These are phyloP conservation scores for Ophraella communa DNA, from an alignment of 2,888 invertebrate species.

Conservation along the genomic window DNA sequence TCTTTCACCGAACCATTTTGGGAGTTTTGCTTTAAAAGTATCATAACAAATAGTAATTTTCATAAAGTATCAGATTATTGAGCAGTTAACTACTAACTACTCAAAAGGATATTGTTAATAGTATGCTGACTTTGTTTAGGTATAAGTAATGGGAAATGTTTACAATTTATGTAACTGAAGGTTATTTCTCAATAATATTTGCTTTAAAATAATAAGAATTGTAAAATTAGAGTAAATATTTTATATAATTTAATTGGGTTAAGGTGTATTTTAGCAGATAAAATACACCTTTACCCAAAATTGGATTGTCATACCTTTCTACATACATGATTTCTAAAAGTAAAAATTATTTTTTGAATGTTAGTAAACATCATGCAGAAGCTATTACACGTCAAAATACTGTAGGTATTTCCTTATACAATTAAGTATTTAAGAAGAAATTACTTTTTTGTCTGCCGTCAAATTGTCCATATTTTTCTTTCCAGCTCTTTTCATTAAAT, in stretches of 20 bases:
- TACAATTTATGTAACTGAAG: too few relatives aligned
- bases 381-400: not conserved
- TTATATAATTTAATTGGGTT: too few relatives aligned
- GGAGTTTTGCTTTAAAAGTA: conserved; percentile 76
- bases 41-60: too few relatives aligned
- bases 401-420: conserved; percentile 12
- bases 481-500: conserved; percentile 84
- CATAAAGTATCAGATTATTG: too few relatives aligned
- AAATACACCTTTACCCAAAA: too few relatives aligned
- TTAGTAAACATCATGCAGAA: not conserved
- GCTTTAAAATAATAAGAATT: too few relatives aligned
- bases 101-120: not conserved
- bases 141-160: not conserved
- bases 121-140: not conserved
- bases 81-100: too few relatives aligned
- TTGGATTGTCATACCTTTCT: not conserved
- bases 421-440: conserved; percentile 50
- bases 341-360: too few relatives aligned
- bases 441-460: conserved; percentile 89
- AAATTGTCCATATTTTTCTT: conserved; percentile 86
- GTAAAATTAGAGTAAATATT: too few relatives aligned
- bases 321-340: not conserved
- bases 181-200: not conserved
- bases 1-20: conserved; percentile 95
- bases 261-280: too few relatives aligned